phyloP scores from a whole-genome alignment of 2,888 invertebrate genomes.

The Aplocera efformata region DNA sequence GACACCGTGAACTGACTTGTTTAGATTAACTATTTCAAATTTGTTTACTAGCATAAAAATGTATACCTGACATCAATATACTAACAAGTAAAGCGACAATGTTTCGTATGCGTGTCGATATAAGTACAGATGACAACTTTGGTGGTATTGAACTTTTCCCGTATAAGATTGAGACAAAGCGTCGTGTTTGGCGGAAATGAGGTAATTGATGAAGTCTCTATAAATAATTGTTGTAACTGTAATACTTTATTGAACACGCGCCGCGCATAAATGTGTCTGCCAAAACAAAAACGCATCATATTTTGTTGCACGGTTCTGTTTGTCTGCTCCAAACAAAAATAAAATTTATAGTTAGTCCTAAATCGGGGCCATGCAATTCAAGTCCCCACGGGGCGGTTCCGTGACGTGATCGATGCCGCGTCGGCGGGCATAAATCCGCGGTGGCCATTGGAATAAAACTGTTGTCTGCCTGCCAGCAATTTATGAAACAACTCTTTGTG shows the following conservation, averaged over 20 bases:
- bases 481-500: slow-evolving; percentile 49
- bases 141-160: too few relatives aligned
- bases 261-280: neutral
- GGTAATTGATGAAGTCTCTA: too few relatives aligned
- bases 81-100: too few relatives aligned
- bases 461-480: slow-evolving; percentile 39
- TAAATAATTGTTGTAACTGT: too few relatives aligned
- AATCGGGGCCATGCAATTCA: slow-evolving; percentile 36
- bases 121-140: too few relatives aligned
- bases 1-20: too few relatives aligned
- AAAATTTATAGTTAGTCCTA: slow-evolving; percentile 22
- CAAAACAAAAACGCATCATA: slow-evolving; percentile 7
- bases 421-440: slow-evolving; percentile 33
- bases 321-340: slow-evolving; percentile 14
- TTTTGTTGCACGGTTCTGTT: slow-evolving; percentile 3
- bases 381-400: slow-evolving; percentile 32
- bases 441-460: slow-evolving; percentile 39
- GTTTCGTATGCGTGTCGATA: too few relatives aligned
- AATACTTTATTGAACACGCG: neutral
- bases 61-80: too few relatives aligned
- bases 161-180: too few relatives aligned
- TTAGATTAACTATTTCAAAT: too few relatives aligned
- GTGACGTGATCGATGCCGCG: slow-evolving; percentile 44
- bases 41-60: too few relatives aligned
- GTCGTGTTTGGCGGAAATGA: too few relatives aligned